Evolutionary conservation across 2,797 vertebrate species (phyloP).

Genomic region (Acanthurus leucopareius): DNA sequence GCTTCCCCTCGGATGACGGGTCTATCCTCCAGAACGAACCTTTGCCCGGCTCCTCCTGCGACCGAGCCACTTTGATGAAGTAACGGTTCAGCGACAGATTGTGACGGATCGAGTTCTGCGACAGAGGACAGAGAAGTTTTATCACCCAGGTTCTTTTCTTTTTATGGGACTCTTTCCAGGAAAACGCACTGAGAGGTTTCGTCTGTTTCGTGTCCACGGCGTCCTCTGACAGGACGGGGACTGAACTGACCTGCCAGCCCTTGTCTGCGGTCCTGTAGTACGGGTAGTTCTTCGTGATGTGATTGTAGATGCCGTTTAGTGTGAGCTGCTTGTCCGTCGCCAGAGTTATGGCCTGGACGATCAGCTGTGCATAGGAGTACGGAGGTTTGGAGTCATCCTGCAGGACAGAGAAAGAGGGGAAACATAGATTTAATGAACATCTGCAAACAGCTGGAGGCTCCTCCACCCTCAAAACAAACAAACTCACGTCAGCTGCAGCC

Average conservation of each 20-base stretch:
- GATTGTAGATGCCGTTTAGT: slow-evolving; percentile 97
- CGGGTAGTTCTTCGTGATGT: slow-evolving; percentile 98
- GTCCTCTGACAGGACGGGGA: not conserved
- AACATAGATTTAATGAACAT: not conserved
- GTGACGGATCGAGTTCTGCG: slow-evolving; percentile 98
- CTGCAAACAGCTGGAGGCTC: not conserved
- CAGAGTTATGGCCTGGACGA: slow-evolving; percentile 96
- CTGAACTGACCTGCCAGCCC: slow-evolving; percentile 94
- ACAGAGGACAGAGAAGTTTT: not conserved
- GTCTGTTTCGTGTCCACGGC: too few species aligned
- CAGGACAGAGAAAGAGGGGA: not conserved
- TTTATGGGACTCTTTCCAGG: not conserved
- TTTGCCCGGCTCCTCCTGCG: slow-evolving; percentile 98
- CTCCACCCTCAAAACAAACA: not conserved
- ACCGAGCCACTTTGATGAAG: slow-evolving; percentile 98
- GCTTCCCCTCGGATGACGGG: slow-evolving; percentile 95
- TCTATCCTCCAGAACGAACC: slow-evolving; percentile 99
- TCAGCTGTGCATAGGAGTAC: slow-evolving; percentile 98
- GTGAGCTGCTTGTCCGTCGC: slow-evolving; percentile 97
- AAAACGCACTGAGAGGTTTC: too few species aligned
- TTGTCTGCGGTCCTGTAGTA: slow-evolving; percentile 99
- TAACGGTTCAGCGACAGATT: slow-evolving; percentile 99
- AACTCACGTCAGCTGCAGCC: not conserved
- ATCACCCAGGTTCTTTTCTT: too few species aligned
- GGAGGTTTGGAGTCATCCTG: slow-evolving; percentile 98